These are phyloP conservation scores for Oceanodroma tethys DNA, from an alignment of 2,113 vertebrate species.

Conservation along the genomic window DNA sequence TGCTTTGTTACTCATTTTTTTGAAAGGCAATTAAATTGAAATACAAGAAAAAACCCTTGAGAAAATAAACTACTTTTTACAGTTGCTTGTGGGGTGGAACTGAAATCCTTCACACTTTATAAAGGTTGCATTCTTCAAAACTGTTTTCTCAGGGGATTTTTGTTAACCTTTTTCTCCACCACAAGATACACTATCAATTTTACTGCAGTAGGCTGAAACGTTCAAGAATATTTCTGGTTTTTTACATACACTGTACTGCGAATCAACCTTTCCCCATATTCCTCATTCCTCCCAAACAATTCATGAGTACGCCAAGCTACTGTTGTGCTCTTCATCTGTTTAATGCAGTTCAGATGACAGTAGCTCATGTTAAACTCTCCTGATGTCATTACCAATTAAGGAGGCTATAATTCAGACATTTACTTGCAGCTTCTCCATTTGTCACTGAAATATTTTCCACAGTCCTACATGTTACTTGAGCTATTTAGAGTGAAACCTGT, in stretches of 20 bases:
- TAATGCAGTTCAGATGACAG: neutral
- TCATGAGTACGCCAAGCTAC: neutral
- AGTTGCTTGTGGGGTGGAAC: neutral
- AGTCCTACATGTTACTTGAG: neutral
- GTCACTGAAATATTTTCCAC: neutral
- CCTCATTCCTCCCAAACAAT: neutral
- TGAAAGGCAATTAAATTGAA: neutral
- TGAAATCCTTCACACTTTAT: neutral
- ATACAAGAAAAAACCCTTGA: neutral
- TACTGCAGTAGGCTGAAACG: neutral
- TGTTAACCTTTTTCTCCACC: neutral
- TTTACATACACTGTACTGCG: rapidly evolving
- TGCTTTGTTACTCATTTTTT: neutral
- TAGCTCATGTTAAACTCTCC: neutral
- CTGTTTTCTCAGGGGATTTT: neutral
- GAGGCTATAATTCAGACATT: neutral
- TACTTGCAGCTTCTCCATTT: neutral
- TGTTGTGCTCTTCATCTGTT: conserved; percentile 1
- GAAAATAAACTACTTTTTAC: neutral
- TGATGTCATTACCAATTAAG: neutral
- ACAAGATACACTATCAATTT: neutral
- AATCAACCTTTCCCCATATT: neutral
- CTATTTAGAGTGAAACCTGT: neutral
- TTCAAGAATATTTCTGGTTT: neutral
- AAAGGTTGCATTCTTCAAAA: neutral